Conservation (phyloP, 92 coral and sea anemone genomes). For the Parazoanthus darwini region DNA sequence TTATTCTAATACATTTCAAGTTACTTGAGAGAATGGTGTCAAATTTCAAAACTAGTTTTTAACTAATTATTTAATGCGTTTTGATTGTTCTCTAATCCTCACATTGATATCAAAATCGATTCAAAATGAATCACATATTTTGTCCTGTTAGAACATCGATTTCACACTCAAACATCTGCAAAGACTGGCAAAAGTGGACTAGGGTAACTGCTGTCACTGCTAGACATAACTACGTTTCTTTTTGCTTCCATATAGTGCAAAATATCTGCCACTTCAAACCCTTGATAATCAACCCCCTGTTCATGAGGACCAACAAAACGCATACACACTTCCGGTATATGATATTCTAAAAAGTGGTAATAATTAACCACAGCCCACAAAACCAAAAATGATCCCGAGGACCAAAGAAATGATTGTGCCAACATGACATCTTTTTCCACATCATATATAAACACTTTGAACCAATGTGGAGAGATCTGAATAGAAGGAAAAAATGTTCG, state of each 20-base stretch:
- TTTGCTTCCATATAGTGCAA: conserved; percentile 24
- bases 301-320: not conserved
- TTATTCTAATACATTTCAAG: no score
- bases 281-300: not conserved
- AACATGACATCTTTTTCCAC: conserved; percentile 2
- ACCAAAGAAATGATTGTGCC: not conserved
- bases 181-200: not conserved
- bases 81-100: not conserved
- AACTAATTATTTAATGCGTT: not conserved
- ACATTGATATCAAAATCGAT: no score
- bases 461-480: conserved; percentile 6
- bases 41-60: no score
- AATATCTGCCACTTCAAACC: not conserved
- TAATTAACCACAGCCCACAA: conserved; percentile 12
- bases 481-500: conserved; percentile 8
- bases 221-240: not conserved
- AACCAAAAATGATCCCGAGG: conserved; percentile 5
- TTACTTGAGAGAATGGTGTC: not conserved
- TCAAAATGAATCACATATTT: no score
- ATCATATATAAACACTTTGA: conserved; percentile 13
- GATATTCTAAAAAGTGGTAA: not conserved
- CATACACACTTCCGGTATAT: not conserved
- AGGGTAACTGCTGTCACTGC: not conserved
- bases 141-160: not conserved
- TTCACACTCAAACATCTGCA: not conserved